Evolutionary conservation across 2,888 invertebrate genomes (phyloP).

Genomic region (Agriotes lineatus): DNA sequence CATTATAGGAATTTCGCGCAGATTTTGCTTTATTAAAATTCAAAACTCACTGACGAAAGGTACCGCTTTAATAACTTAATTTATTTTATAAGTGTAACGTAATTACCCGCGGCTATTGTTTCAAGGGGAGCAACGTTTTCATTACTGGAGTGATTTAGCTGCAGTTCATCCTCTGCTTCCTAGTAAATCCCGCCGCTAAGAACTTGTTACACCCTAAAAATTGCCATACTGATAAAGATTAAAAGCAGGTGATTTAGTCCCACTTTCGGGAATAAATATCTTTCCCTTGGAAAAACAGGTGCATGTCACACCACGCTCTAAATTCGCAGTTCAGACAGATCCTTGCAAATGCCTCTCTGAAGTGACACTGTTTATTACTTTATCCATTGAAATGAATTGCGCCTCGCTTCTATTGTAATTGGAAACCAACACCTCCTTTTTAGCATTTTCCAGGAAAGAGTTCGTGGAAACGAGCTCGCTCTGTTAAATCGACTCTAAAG

Average conservation of each 20-base stretch:
- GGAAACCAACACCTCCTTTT: conserved; percentile 14
- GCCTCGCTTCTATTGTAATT: conserved; percentile 15
- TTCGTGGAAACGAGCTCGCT: conserved; percentile 2
- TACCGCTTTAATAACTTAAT: no score
- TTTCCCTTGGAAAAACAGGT: neutral
- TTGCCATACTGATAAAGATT: no score
- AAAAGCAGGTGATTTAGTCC: no score
- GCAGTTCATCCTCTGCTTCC: no score
- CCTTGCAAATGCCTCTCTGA: no score
- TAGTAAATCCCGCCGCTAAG: no score
- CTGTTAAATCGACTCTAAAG: conserved; percentile 5
- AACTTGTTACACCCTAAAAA: no score
- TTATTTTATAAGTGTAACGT: no score
- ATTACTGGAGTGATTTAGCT: no score
- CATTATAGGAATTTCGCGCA: neutral
- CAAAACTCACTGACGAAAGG: neutral
- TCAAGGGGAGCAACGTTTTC: no score
- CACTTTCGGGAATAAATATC: no score
- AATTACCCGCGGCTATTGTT: no score
- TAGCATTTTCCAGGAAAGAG: neutral
- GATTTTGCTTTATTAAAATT: neutral
- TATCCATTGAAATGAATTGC: conserved; percentile 6
- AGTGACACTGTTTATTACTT: neutral
- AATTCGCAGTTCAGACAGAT: neutral
- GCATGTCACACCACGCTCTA: neutral